These are phyloP conservation scores for Zosterops hypoxanthus DNA, from an alignment of 2,113 vertebrate genomes.

Conservation along the genomic window DNA sequence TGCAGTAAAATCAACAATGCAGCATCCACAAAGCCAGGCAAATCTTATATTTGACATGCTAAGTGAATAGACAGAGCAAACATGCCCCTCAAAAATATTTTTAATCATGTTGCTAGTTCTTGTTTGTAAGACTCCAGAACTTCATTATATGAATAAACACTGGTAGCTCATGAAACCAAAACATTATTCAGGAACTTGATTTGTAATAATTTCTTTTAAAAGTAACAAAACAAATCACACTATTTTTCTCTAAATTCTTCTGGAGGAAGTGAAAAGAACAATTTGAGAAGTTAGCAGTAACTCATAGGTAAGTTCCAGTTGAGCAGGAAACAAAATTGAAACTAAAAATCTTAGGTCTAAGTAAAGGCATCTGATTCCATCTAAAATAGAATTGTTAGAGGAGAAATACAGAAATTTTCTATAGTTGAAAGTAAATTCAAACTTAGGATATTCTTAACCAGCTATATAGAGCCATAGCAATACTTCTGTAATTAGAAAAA, in stretches of 20 bases:
- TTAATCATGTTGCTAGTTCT: not conserved
- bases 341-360: not conserved
- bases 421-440: not conserved
- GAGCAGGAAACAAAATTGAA: not conserved
- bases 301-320: not conserved
- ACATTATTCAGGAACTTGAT: not conserved
- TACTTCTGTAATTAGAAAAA: not conserved
- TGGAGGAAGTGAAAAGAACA: not conserved
- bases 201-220: not conserved
- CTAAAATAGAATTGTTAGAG: not conserved
- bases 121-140: not conserved
- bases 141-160: not conserved
- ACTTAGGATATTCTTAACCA: not conserved
- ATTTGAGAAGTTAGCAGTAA: not conserved
- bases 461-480: not conserved
- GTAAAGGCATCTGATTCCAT: not conserved
- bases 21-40: not conserved
- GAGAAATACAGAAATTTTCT: not conserved
- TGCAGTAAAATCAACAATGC: constrained; percentile 43
- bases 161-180: not conserved
- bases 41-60: not conserved
- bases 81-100: not conserved
- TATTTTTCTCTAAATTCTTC: not conserved
- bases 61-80: not conserved
- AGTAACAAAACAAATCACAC: not conserved